Evolutionary conservation across 35 echinoderm and acorn worm genomes (phyloP).

Genomic region (Acanthaster planci): DNA sequence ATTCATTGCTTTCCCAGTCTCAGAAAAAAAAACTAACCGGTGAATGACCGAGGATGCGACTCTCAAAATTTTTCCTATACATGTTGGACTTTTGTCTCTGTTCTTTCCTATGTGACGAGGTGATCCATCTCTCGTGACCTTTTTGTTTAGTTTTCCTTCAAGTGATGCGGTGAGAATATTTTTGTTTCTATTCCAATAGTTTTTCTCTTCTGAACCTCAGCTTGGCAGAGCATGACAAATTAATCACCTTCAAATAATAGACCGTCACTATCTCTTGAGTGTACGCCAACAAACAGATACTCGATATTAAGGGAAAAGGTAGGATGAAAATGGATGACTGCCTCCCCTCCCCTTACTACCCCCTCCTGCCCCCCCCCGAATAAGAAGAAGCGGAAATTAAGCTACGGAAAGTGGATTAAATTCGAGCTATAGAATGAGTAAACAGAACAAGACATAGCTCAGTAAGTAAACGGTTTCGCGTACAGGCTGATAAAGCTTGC

Average conservation of each 20-base stretch:
- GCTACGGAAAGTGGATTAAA: too few species aligned
- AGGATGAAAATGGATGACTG: too few species aligned
- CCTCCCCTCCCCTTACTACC: too few species aligned
- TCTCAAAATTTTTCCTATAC: neutral
- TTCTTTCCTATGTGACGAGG: neutral
- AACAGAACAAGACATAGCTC: too few species aligned
- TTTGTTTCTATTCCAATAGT: neutral
- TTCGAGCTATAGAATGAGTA: too few species aligned
- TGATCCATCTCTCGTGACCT: neutral
- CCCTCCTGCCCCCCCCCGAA: too few species aligned
- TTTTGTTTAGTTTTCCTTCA: constrained; percentile 15
- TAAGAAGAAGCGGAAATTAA: too few species aligned
- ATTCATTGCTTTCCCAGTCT: too few species aligned
- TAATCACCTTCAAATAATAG: constrained; percentile 23
- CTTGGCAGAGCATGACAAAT: neutral
- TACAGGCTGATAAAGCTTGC: too few species aligned
- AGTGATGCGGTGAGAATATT: neutral
- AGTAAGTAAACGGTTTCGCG: too few species aligned
- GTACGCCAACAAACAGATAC: neutral
- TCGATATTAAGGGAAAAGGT: neutral
- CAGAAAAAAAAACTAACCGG: neutral
- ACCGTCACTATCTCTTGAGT: neutral
- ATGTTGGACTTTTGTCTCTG: too few species aligned
- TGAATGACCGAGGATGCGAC: neutral
- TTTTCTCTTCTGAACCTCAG: neutral